Percentiles rank a stretch among this genome's conserved stretches.
phyloP scores from a whole-genome alignment of 2,888 invertebrate species.

The Prosopocoilus inquinatus region DNA sequence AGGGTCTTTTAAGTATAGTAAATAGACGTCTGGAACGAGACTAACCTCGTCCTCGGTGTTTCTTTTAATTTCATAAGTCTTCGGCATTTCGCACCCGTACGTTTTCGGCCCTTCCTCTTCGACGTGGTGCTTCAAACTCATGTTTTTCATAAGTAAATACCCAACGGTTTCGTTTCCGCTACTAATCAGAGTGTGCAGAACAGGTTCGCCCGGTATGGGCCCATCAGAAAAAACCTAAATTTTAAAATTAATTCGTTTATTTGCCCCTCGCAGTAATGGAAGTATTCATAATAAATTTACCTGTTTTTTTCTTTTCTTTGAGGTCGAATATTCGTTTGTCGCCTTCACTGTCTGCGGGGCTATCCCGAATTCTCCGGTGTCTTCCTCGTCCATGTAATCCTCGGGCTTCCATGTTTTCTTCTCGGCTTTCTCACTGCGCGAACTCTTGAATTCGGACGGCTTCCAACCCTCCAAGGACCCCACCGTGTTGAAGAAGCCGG shows the following conservation, averaged over 20 bases:
- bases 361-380: slow-evolving; percentile 91
- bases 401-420: slow-evolving; percentile 61
- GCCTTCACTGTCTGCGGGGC: slow-evolving; percentile 85
- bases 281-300: slow-evolving; percentile 14
- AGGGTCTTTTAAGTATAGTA: slow-evolving; percentile 66
- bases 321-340: slow-evolving; percentile 69
- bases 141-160: slow-evolving; percentile 75
- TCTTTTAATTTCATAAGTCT: slow-evolving; percentile 30
- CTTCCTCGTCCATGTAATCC: slow-evolving; percentile 99
- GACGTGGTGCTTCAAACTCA: slow-evolving; percentile 80
- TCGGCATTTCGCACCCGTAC: slow-evolving; percentile 55
- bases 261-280: no score
- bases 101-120: slow-evolving; percentile 45
- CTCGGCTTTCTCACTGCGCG: slow-evolving; percentile 68
- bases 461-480: slow-evolving; percentile 95
- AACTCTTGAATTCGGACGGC: slow-evolving; percentile 88
- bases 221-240: slow-evolving; percentile 42
- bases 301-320: slow-evolving; percentile 49
- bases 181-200: slow-evolving; percentile 66
- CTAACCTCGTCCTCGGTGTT: slow-evolving; percentile 34
- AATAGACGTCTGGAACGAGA: slow-evolving; percentile 77
- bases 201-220: slow-evolving; percentile 64
- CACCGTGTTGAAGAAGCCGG: slow-evolving; percentile 96
- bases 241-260: background rate
- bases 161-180: slow-evolving; percentile 87